Evolutionary conservation across 2,888 invertebrate genomes (phyloP).

Genomic region (Chorisops tibialis): DNA sequence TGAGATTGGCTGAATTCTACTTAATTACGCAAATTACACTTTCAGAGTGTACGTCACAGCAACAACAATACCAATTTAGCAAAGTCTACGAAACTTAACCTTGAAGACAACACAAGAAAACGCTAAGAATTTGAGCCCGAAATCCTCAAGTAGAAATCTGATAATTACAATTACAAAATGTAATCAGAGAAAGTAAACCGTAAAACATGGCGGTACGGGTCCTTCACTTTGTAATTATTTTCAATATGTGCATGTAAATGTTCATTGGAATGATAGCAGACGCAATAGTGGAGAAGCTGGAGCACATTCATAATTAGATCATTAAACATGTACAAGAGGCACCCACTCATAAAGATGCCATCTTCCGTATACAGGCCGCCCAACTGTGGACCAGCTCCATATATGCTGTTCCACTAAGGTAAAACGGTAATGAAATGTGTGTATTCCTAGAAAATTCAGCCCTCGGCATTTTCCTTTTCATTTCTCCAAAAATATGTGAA

Average conservation of each 20-base stretch:
- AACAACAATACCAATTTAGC: no score
- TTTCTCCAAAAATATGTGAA: slow-evolving; percentile 16
- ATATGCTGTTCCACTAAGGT: neutral
- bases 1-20: neutral
- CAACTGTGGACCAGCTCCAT: neutral
- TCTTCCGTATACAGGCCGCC: neutral
- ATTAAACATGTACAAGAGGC: slow-evolving; percentile 21
- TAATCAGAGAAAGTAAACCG: slow-evolving; percentile 20
- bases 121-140: no score
- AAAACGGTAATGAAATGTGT: slow-evolving; percentile 14
- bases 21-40: neutral
- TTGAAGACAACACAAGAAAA: no score
- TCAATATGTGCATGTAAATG: slow-evolving; percentile 10
- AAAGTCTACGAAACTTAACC: no score
- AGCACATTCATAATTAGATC: slow-evolving; percentile 19
- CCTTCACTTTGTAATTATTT: slow-evolving; percentile 17
- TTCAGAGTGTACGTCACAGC: no score
- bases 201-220: neutral
- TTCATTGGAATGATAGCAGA: neutral
- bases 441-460: neutral
- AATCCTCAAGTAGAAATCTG: slow-evolving; percentile 3
- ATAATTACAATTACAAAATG: slow-evolving; percentile 25
- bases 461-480: slow-evolving; percentile 3
- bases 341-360: slow-evolving; percentile 11
- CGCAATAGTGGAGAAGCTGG: neutral